Evolutionary conservation across 1,140 invertebrate species (phyloP).

Genomic region (Zophobas atratus): DNA sequence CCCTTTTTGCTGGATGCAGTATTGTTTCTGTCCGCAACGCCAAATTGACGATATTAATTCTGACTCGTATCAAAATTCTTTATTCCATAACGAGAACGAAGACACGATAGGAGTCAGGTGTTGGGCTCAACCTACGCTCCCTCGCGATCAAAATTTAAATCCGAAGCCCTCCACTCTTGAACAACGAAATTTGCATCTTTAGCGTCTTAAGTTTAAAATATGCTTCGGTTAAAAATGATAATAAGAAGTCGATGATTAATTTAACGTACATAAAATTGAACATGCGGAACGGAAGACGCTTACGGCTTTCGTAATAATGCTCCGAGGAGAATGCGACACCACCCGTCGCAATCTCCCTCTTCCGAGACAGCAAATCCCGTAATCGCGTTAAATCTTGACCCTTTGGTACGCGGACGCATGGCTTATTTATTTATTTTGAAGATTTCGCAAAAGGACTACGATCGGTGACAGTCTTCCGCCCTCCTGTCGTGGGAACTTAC

Average conservation of each 20-base stretch:
- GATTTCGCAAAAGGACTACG: too few relatives aligned
- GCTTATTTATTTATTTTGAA: too few relatives aligned
- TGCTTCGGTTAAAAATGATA: conserved; percentile 30
- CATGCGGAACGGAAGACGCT: not conserved
- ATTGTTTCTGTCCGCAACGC: conserved; percentile 2
- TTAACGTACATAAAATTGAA: conserved; percentile 2
- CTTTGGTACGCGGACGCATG: too few relatives aligned
- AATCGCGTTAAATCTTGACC: too few relatives aligned
- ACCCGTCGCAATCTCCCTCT: too few relatives aligned
- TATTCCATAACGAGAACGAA: conserved; percentile 8
- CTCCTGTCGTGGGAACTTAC: too few relatives aligned
- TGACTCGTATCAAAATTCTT: conserved; percentile 9
- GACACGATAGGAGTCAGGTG: conserved; percentile 30
- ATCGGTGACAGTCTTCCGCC: too few relatives aligned
- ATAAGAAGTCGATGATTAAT: conserved; percentile 37
- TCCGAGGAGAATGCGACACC: too few relatives aligned
- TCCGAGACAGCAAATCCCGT: too few relatives aligned
- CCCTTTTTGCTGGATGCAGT: not conserved
- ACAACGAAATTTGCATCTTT: conserved; percentile 33
- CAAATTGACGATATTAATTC: conserved; percentile 18
- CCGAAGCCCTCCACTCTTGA: conserved; percentile 1
- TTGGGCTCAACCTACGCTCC: conserved; percentile 16
- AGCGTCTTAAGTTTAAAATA: conserved; percentile 27
- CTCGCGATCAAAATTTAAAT: conserved; percentile 36
- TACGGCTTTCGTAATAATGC: too few relatives aligned